Evolutionary conservation across 2,113 vertebrate genomes (phyloP).

Genomic region (Colossoma macropomum): DNA sequence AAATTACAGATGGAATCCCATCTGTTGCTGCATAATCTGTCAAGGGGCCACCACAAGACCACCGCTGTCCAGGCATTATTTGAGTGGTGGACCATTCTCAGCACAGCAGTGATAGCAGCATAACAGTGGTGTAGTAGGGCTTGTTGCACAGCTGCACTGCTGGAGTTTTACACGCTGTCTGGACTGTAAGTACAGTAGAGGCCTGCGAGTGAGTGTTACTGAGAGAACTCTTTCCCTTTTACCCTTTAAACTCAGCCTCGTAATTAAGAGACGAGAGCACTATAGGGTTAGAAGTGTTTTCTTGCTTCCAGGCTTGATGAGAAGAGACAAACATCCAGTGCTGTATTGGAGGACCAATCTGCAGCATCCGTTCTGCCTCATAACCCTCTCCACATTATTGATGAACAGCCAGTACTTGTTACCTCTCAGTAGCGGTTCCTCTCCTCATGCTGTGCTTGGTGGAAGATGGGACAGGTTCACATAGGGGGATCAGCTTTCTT

Average conservation of each 20-base stretch:
- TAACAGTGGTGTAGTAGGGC: no score
- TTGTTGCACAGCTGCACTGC: neutral
- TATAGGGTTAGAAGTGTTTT: constrained; percentile 33
- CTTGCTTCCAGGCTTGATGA: constrained; percentile 4
- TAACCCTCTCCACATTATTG: constrained; percentile 47
- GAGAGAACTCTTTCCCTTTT: constrained; percentile 3
- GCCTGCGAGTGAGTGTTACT: neutral
- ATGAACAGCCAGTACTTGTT: constrained; percentile 52
- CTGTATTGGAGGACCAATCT: constrained; percentile 47
- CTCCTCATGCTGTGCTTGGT: constrained; percentile 24
- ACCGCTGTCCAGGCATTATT: no score
- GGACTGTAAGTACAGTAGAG: neutral
- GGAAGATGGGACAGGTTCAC: constrained; percentile 10
- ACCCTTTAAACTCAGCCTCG: constrained; percentile 20
- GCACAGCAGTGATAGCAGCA: no score
- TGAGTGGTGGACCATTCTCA: no score
- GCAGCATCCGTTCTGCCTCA: constrained; percentile 45
- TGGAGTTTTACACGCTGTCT: neutral
- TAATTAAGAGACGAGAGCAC: constrained; percentile 40
- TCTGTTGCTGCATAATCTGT: no score
- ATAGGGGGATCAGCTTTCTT: neutral
- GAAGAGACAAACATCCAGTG: constrained; percentile 44
- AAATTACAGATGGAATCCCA: no score
- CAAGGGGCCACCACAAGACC: no score
- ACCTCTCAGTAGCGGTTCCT: constrained; percentile 21